Conservation (phyloP, 2,888 invertebrate species). For the Lissocephala sabroskyi region DNA sequence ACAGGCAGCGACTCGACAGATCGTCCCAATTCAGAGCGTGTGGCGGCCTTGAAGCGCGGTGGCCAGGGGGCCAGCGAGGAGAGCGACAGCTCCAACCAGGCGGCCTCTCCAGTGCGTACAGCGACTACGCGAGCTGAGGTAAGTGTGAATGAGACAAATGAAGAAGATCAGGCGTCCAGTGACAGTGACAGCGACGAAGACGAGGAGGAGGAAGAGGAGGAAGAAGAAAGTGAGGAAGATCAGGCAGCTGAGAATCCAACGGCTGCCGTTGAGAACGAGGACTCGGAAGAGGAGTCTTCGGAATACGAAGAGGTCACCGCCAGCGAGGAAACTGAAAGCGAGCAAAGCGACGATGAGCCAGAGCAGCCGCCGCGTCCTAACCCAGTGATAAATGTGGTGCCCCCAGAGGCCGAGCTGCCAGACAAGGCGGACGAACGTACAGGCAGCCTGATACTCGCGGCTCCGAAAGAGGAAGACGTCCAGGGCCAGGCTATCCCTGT, state of each 20-base stretch:
- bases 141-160: slow-evolving; percentile 75
- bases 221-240: no score
- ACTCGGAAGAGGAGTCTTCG: slow-evolving; percentile 25
- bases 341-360: slow-evolving; percentile 1
- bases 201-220: slow-evolving; percentile 16
- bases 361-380: background rate
- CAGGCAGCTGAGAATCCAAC: no score
- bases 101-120: slow-evolving; percentile 78
- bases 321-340: slow-evolving; percentile 26
- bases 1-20: slow-evolving; percentile 67
- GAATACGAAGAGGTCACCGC: slow-evolving; percentile 43
- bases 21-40: slow-evolving; percentile 74
- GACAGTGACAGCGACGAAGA: slow-evolving; percentile 32
- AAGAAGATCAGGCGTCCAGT: slow-evolving; percentile 47
- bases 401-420: slow-evolving; percentile 28
- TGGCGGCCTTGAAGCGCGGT: slow-evolving; percentile 73
- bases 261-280: slow-evolving; percentile 3
- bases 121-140: slow-evolving; percentile 84
- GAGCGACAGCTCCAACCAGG: slow-evolving; percentile 74
- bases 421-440: slow-evolving; percentile 21
- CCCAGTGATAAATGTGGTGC: slow-evolving; percentile 39
- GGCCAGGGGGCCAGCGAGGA: slow-evolving; percentile 73
- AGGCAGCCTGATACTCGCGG: background rate
- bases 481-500: background rate
- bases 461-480: background rate